Conservation (phyloP, 2,113 vertebrate species). For the Toxostoma redivivum region DNA sequence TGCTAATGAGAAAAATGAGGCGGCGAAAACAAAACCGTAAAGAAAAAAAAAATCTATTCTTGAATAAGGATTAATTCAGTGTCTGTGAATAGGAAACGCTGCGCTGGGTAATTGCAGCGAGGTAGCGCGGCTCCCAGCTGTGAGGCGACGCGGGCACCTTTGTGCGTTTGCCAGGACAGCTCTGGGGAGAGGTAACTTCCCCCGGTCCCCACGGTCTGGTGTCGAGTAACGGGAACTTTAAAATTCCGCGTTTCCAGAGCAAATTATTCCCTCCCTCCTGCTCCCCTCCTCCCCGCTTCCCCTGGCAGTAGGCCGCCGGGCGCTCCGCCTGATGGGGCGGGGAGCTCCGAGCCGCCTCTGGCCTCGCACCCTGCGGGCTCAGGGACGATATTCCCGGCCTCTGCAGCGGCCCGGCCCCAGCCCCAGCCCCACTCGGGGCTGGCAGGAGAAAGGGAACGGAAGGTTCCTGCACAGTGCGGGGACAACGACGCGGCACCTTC, state of each 20-base stretch:
- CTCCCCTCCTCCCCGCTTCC: background rate
- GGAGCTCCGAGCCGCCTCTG: background rate
- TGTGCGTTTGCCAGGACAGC: slow-evolving; percentile 11
- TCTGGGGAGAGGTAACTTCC: background rate
- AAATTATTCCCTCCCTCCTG: background rate
- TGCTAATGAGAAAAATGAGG: slow-evolving; percentile 49
- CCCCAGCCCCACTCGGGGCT: fast-evolving
- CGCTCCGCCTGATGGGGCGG: background rate
- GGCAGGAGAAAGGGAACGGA: fast-evolving
- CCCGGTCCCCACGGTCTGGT: background rate
- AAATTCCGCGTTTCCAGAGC: background rate
- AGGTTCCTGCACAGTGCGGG: fast-evolving
- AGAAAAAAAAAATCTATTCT: background rate
- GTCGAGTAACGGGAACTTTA: background rate
- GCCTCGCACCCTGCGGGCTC: background rate
- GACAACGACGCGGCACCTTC: too few relatives aligned
- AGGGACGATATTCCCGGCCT: fast-evolving
- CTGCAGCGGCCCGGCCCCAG: too few relatives aligned
- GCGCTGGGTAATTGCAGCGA: background rate
- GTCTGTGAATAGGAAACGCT: background rate
- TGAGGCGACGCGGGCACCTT: slow-evolving; percentile 1
- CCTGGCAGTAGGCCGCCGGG: background rate
- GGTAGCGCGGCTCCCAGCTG: slow-evolving; percentile 30
- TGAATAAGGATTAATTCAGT: background rate
- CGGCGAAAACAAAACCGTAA: background rate